phyloP scores from a whole-genome alignment of 2,797 vertebrate species.

The Melanitta fusca region DNA sequence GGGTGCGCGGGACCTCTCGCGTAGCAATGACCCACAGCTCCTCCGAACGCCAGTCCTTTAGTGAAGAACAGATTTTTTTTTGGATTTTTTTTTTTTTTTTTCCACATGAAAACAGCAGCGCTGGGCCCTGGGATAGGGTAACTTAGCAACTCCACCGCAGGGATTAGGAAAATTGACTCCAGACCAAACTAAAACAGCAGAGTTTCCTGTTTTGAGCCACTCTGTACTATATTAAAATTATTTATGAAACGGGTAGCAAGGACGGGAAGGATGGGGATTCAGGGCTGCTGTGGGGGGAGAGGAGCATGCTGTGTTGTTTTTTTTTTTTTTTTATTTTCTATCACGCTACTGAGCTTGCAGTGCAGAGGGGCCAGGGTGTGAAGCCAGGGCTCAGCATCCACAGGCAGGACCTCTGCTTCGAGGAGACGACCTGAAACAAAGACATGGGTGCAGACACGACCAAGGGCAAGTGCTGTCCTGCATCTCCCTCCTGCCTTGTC shows the following conservation, averaged over 20 bases:
- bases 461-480: not conserved
- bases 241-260: conserved; percentile 60
- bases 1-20: not conserved
- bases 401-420: not conserved
- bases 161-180: conserved; percentile 73
- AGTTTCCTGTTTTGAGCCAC: conserved; percentile 71
- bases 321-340: not conserved
- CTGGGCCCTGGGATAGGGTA: conserved; percentile 57
- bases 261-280: not conserved
- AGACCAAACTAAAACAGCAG: conserved; percentile 65
- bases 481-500: not conserved
- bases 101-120: conserved; percentile 55
- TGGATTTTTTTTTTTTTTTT: not conserved
- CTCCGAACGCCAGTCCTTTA: not conserved
- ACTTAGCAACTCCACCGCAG: conserved; percentile 67
- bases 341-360: not conserved
- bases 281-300: conserved; percentile 33
- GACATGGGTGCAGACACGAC: not conserved
- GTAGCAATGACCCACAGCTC: not conserved
- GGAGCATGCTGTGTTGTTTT: not conserved
- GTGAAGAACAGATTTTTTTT: not conserved
- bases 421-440: not conserved
- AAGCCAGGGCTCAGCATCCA: not conserved
- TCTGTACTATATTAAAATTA: conserved; percentile 68
- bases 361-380: rapidly evolving